Conservation (phyloP, 53 echinoderm and acorn worm genomes). For the Echinarachnius parma region DNA sequence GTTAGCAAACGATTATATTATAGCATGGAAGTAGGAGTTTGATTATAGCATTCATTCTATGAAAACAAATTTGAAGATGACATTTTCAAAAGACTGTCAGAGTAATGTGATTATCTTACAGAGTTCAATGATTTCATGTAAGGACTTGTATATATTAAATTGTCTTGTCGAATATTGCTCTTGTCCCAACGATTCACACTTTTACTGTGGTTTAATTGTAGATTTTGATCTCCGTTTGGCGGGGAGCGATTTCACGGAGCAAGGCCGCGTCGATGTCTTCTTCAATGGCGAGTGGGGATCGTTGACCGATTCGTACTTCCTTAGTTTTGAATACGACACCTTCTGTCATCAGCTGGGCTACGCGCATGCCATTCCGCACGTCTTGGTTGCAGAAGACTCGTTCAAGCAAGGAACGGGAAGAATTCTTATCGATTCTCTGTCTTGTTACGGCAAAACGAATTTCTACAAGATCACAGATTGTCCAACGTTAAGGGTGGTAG, state of each 20-base stretch:
- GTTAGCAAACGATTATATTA: slow-evolving; percentile 17
- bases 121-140: no score
- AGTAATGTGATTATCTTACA: not conserved
- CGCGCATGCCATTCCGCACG: not conserved
- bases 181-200: not conserved
- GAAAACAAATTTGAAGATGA: not conserved
- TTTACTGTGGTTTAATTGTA: not conserved
- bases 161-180: no score
- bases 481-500: no score
- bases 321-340: not conserved
- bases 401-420: no score
- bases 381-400: not conserved
- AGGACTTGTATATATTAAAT: no score
- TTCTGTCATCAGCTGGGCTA: slow-evolving; percentile 29
- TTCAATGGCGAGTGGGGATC: slow-evolving; percentile 27
- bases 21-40: no score
- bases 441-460: no score
- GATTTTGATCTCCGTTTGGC: slow-evolving; percentile 18
- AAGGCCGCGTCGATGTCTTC: slow-evolving; percentile 29
- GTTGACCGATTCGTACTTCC: not conserved
- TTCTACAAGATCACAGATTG: no score
- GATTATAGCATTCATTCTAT: no score
- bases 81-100: not conserved
- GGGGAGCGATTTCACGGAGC: slow-evolving; percentile 17
- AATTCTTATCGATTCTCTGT: no score